A percentile compares a stretch with the other conserved stretches of the same genome.
These are phyloP conservation scores for Sebastes minor DNA, from an alignment of 2,797 vertebrate genomes.

Conservation along the genomic window DNA sequence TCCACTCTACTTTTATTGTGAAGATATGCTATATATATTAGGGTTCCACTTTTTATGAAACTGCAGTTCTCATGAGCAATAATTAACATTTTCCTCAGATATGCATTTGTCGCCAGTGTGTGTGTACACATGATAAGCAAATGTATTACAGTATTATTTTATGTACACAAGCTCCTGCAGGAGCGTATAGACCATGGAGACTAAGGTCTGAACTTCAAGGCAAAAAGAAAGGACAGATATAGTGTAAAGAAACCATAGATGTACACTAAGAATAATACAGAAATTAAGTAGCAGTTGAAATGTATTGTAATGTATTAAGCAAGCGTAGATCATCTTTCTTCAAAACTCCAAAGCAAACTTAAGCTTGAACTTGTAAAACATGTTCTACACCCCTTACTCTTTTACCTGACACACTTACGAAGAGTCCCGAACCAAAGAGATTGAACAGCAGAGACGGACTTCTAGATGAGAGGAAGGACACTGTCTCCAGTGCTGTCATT, in stretches of 20 bases:
- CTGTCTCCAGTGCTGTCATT: slow-evolving; percentile 52
- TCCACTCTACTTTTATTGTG: not conserved
- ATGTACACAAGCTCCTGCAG: not conserved
- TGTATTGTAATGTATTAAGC: not conserved
- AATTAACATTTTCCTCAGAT: not conserved
- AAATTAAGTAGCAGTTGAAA: not conserved
- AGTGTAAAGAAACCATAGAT: not conserved
- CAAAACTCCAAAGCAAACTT: slow-evolving; percentile 27
- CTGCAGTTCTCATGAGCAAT: not conserved
- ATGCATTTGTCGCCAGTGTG: too few species aligned
- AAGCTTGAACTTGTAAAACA: slow-evolving; percentile 27
- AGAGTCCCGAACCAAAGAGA: slow-evolving; percentile 38
- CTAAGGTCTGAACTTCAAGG: not conserved
- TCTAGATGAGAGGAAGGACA: slow-evolving; percentile 49
- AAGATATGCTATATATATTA: not conserved
- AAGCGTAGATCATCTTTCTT: not conserved
- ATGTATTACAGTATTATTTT: not conserved
- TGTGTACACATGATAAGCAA: not conserved
- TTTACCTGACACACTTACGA: slow-evolving; percentile 36
- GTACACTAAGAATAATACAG: not conserved
- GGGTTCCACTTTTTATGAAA: not conserved
- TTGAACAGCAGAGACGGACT: slow-evolving; percentile 28
- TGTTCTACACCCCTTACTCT: not conserved
- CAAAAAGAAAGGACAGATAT: not conserved
- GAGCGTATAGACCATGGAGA: not conserved